Base-by-base conservation (phyloP, 2,797 vertebrate genomes). In the Arnoldichthys spilopterus region DNA sequence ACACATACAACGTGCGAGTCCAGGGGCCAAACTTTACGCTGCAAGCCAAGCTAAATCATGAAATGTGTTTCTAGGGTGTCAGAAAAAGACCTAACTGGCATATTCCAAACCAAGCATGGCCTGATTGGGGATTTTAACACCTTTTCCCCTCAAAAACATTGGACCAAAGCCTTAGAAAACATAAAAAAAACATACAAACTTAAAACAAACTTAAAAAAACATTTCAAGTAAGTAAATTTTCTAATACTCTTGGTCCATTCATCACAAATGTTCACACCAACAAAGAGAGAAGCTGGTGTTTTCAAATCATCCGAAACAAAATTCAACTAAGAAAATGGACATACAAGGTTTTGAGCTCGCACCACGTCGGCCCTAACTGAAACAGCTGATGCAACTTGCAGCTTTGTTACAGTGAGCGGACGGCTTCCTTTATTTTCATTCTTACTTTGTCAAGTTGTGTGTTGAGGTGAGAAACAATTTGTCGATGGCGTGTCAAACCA, bases 41-140 rank as follows among this genome's bases (percentile, higher is more conserved):
- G 75, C 0, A 1, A 68, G 73, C 89, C 90, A 90, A 87, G 74
- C 13, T 77, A 86, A 90, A 92, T 90, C 85, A 89, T 86, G 22
- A 84, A 87, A 82, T 76, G 26, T 43, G 83, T 84, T 87, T 87
- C 86, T 91, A 83, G 81, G 83, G 85, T 64, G 81, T 85, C 77
- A 26, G 74, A 30, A 62, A 78, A 82, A 66, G 56, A 37, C 24
- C 47, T 20, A 30, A 34, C 37, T 28, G 28, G 49, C 71, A 56
- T 15, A n/a, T 73, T 73, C 76, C 18, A 58, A 71, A 76, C n/a
- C 22, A 62, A 43, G 37, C 67, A 18, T 28, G 32, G 66, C 24
- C 7, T 47, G 6, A 51, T 32, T 32, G 6, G 3, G 24, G n/a
- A 22, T 2, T 72, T 62, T 6, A 24, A 30, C 22, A 9, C 26